A percentile compares a stretch with the other conserved stretches of the same genome.
phyloP scores from a whole-genome alignment of 2,113 vertebrate genomes.

The Saccopteryx leptura region DNA sequence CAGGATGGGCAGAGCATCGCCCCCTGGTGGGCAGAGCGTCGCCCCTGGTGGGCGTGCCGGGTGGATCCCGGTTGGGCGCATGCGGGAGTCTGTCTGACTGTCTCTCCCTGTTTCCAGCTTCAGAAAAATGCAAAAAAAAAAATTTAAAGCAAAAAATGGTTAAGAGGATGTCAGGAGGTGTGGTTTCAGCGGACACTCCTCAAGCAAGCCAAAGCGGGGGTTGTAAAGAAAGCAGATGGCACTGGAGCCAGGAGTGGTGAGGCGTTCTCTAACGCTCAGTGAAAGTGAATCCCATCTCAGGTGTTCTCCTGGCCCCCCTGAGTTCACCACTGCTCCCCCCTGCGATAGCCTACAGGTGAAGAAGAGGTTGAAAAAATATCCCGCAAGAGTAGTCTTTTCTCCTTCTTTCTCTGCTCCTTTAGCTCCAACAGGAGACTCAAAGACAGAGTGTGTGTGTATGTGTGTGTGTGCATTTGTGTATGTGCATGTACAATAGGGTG shows the following conservation, averaged over 20 bases:
- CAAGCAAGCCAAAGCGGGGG: background rate
- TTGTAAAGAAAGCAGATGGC: background rate
- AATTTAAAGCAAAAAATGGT: background rate
- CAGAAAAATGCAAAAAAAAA: too few species aligned
- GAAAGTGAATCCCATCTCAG: accelerated
- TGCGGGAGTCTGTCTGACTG: too few species aligned
- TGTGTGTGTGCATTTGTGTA: background rate
- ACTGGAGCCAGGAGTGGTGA: background rate
- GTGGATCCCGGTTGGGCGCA: too few species aligned
- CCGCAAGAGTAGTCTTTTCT: background rate
- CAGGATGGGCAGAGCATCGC: too few species aligned
- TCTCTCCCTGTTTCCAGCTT: too few species aligned
- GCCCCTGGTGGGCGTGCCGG: too few species aligned
- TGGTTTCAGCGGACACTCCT: background rate
- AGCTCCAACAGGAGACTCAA: background rate
- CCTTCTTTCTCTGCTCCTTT: background rate
- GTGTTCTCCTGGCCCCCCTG: background rate
- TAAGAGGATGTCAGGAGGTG: background rate
- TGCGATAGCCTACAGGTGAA: background rate
- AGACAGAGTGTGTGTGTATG: background rate
- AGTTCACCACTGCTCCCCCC: background rate
- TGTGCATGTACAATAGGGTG: background rate
- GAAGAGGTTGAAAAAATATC: background rate
- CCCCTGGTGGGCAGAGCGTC: too few species aligned
- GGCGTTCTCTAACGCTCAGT: background rate